Evolutionary conservation across 2,797 vertebrate genomes (phyloP).

Genomic region (Cephalopachus bancanus): DNA sequence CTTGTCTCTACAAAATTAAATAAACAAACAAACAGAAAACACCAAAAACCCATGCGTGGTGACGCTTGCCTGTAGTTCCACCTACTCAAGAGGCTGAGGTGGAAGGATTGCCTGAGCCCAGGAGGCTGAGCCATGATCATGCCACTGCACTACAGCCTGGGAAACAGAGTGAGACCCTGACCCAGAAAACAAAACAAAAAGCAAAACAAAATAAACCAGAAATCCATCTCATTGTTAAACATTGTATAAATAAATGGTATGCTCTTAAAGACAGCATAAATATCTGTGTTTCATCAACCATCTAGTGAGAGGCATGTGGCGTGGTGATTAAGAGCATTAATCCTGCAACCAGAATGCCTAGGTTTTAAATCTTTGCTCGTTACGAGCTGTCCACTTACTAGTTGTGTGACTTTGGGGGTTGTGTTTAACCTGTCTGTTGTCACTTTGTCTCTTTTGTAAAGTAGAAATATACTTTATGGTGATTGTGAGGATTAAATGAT

Average conservation of each 20-base stretch:
- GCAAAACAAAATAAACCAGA: too few species aligned
- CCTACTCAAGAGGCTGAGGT: too few species aligned
- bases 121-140: too few species aligned
- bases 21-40: too few species aligned
- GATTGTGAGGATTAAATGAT: not conserved
- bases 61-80: too few species aligned
- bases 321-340: too few species aligned
- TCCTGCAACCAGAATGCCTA: not conserved
- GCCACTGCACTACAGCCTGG: too few species aligned
- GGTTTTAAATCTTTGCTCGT: not conserved
- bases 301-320: not conserved
- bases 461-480: not conserved
- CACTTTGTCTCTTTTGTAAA: not conserved
- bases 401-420: not conserved
- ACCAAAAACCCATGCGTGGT: too few species aligned
- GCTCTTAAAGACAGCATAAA: not conserved
- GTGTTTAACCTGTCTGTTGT: not conserved
- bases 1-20: too few species aligned
- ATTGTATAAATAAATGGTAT: not conserved
- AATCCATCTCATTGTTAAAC: not conserved
- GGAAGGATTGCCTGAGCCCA: too few species aligned
- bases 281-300: not conserved
- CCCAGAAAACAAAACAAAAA: too few species aligned
- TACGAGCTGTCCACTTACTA: not conserved
- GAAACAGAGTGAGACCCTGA: too few species aligned